These are phyloP conservation scores for Rhopilema esculentum DNA, from an alignment of 30 jellyfish, hydroid and myxozoan species.

Conservation along the genomic window DNA sequence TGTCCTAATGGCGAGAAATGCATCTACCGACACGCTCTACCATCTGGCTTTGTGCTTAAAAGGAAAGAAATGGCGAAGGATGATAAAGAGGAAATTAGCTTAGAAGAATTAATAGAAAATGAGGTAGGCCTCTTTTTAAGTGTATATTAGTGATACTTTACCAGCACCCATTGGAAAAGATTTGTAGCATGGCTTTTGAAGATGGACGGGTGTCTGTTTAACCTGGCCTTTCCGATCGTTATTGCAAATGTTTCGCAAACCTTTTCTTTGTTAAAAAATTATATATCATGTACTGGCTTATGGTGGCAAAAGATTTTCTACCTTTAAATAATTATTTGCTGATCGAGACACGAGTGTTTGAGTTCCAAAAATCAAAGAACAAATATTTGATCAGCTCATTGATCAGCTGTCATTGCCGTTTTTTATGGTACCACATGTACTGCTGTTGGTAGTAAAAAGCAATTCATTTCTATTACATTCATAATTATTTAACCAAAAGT, in stretches of 20 bases:
- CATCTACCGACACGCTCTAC: conserved; percentile 95
- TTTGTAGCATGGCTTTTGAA: background rate
- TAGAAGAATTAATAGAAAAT: conserved; percentile 91
- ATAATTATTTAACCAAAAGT: too few species aligned
- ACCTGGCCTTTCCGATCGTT: too few species aligned
- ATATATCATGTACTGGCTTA: background rate
- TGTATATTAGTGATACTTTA: background rate
- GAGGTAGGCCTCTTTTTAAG: conserved; percentile 81
- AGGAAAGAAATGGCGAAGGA: conserved; percentile 74
- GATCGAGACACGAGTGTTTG: too few species aligned
- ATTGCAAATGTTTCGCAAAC: background rate
- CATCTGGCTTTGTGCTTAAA: conserved; percentile 97
- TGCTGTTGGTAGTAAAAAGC: too few species aligned
- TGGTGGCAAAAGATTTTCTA: background rate
- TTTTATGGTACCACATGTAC: too few species aligned
- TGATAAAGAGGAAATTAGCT: conserved; percentile 73
- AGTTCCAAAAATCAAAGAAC: too few species aligned
- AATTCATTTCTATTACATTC: too few species aligned
- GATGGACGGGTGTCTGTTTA: background rate
- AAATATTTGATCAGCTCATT: too few species aligned
- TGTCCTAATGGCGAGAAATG: conserved; percentile 99
- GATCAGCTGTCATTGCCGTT: too few species aligned
- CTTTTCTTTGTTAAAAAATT: background rate
- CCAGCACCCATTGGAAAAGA: background rate
- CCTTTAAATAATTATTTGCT: background rate